Percentiles rank a stretch among this genome's conserved stretches.
Evolutionary conservation across 35 echinoderm and acorn worm genomes (phyloP).

Genomic region (Hemicentrotus pulcherrimus): DNA sequence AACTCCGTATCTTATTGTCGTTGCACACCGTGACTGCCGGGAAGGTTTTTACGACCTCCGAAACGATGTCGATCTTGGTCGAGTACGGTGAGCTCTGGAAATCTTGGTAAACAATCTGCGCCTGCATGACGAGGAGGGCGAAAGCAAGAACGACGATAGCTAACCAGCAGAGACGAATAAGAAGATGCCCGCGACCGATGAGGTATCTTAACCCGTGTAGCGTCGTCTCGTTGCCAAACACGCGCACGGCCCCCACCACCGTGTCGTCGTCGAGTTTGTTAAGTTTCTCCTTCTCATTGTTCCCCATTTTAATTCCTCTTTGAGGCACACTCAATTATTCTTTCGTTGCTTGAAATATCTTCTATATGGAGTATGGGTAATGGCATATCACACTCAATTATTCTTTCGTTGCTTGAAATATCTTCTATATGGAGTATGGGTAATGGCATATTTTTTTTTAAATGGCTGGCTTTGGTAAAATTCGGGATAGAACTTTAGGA

Average conservation of each 20-base stretch:
- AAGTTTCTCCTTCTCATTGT: background rate
- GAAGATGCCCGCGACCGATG: background rate
- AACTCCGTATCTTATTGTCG: constrained; percentile 40
- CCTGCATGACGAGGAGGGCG: background rate
- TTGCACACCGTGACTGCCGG: constrained; percentile 39
- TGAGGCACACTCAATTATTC: too few relatives aligned
- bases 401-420: too few relatives aligned
- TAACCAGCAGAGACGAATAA: constrained; percentile 1
- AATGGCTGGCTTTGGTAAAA: too few relatives aligned
- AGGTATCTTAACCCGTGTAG: constrained; percentile 23
- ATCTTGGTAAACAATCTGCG: background rate
- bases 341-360: too few relatives aligned
- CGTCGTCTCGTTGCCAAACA: background rate
- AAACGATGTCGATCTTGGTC: constrained; percentile 33
- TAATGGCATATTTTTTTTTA: too few relatives aligned
- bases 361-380: too few relatives aligned
- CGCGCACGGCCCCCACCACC: background rate
- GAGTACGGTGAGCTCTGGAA: background rate
- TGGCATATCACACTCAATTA: too few relatives aligned
- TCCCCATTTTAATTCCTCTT: background rate
- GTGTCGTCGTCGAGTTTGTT: background rate
- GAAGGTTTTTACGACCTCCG: background rate
- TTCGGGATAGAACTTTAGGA: too few relatives aligned
- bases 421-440: too few relatives aligned
- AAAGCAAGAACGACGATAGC: background rate